Base-by-base conservation (phyloP, 2,797 vertebrate genomes). In the Staurois parvus region DNA sequence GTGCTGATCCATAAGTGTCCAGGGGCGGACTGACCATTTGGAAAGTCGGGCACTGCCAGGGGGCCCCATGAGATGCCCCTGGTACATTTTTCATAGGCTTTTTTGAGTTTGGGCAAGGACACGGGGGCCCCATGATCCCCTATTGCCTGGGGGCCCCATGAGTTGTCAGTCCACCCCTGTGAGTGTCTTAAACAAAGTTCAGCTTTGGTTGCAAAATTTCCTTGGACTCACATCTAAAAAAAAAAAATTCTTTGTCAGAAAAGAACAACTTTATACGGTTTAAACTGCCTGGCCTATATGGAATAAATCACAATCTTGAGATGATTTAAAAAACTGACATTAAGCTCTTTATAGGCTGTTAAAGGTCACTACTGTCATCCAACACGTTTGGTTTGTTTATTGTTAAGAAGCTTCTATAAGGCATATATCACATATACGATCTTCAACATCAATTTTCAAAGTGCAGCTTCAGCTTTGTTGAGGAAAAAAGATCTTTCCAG, bases 231-330 rank as follows among this genome's bases (percentile, higher is more conserved):
- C 17, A 19, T 21, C 48, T 45, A 13, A 45, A 45, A 45, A 52
- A 45, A 52, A 5, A 5, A 19, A 4, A 3, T 17, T 59, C 21
- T 19, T 59, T 59, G 21, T 9, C 21, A 59, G 52, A 59, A 24
- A 59, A 59, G 6, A 59, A 56, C 52, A 56, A 21, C 1, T 24
- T 56, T 21, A 21, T 24, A 24, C 7, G 52, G 52, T 21, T 56
- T 21, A 56, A 56, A 59, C 52, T 59, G 6, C 21, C 19, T 59
- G 52, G 21, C 52, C 6, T 24, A 24, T 59, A 67, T 76, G 0
- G 32, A 90, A 59, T 59, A 59, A 59, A 59, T 59, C 52, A 59
- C 52, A 59, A 28, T 68, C 26, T 68, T 28, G 28, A 68, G 19
- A 28, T 68, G 66, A 28, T 68, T 30, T 28, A 68, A 68, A 68